Base-by-base conservation (phyloP, 2,888 invertebrate genomes). In the Tolmerus cingulatus region DNA sequence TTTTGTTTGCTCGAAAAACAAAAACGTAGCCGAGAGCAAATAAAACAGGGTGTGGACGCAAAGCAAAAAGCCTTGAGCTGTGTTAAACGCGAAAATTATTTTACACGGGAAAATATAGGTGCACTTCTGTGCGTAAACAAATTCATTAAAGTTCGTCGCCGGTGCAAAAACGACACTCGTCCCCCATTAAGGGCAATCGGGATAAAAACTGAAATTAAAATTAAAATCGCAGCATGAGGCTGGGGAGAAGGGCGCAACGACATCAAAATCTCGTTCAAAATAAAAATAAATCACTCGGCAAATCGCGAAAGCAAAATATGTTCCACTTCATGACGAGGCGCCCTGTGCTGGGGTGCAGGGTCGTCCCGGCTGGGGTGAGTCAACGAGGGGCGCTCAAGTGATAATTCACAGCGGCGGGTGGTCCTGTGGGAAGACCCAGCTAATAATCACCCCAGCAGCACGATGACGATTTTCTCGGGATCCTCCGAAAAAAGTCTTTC, bases 371-470 rank as follows among this genome's bases (percentile, higher is more conserved):
- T n/a, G 57, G 46, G 30, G 43, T 40, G 76, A 85, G 30, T n/a
- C 5, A 16, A 23, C 57, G 57, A 19, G 12, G 37, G 34, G 43
- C 87, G 86, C 87, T 89, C 86, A 87, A 89, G 82, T 89, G 89
- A 89, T 89, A 89, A 89, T 89, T 89, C 89, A 88, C 87, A 88
- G 30, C 89, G 81, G 85, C 89, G 88, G 89, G 89, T 88, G 88
- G 88, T 88, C 88, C 40, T n/a, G 7, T 30, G 19, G n/a, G 30
- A 76, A 66, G 66, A 66, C 27, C 34, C 34, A 37, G 74, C 43
- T 19, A 74, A 43, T 87, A 87, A 82, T 74, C 46, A 37, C 37
- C 77, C 55, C 4, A 34, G 40, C 34, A n/a, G 5, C 30, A 9
- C 74, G 66, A 66, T 51, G 23, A 12, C 27, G 34, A 12, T 86